These are phyloP conservation scores for Drosophila micromelanica DNA, from an alignment of 1,140 invertebrate genomes.

Conservation along the genomic window DNA sequence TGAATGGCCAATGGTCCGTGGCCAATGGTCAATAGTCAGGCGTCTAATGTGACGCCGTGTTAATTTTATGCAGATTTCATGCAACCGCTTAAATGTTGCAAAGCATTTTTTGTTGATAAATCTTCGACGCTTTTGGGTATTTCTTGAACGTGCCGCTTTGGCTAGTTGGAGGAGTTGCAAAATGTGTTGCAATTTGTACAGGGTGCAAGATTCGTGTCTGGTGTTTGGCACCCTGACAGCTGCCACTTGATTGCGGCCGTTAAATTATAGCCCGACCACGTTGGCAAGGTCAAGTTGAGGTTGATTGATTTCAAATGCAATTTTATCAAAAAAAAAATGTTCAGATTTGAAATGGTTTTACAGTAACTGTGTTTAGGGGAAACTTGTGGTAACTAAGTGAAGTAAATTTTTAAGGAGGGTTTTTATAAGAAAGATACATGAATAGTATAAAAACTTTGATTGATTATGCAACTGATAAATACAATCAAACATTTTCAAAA, in stretches of 20 bases:
- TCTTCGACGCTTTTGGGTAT: conserved; percentile 54
- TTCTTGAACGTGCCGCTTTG: conserved; percentile 27
- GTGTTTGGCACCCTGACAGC: conserved; percentile 27
- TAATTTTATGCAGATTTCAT: conserved; percentile 80
- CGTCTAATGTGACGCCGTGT: conserved; percentile 51
- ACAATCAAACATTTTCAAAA: no score
- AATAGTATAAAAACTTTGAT: neutral
- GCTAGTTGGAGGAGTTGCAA: conserved; percentile 30
- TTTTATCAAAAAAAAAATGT: conserved; percentile 15
- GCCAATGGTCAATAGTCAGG: conserved; percentile 36
- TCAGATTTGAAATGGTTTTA: neutral
- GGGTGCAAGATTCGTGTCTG: conserved; percentile 8
- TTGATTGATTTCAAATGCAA: conserved; percentile 77
- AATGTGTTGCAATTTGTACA: conserved; percentile 51
- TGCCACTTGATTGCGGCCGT: conserved; percentile 32
- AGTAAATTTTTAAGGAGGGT: neutral
- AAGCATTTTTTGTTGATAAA: conserved; percentile 63
- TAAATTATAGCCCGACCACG: conserved; percentile 54
- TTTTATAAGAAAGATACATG: neutral
- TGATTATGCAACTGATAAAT: neutral
- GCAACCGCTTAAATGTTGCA: conserved; percentile 70
- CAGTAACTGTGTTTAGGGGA: neutral
- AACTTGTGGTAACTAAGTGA: neutral
- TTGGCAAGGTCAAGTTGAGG: conserved; percentile 71
- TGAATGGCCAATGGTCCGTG: conserved; percentile 3